Evolutionary conservation across 2,113 vertebrate genomes (phyloP).

Genomic region (Corythaeola cristata): DNA sequence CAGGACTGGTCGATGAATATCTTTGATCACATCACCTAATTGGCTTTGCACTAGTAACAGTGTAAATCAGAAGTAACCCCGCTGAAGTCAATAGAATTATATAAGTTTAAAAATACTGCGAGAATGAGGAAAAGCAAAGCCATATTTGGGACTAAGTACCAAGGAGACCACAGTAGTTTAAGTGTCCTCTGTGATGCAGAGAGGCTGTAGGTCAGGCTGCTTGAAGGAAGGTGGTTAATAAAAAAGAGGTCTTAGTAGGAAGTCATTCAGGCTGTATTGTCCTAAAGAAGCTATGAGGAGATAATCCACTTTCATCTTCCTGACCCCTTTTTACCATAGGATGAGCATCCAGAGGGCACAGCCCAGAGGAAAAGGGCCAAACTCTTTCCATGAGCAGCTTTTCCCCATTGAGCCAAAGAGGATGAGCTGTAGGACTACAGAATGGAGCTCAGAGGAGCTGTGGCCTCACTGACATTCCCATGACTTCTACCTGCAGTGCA

Average conservation of each 20-base stretch:
- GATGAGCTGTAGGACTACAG: accelerated
- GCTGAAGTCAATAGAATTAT: neutral
- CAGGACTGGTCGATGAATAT: neutral
- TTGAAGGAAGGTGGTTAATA: neutral
- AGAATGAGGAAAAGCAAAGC: neutral
- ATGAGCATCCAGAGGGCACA: neutral
- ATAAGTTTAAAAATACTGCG: neutral
- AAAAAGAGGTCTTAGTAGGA: neutral
- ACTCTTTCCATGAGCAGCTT: neutral
- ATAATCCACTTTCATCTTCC: neutral
- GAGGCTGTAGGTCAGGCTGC: neutral
- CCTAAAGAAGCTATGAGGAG: neutral
- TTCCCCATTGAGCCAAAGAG: neutral
- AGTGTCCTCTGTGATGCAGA: neutral
- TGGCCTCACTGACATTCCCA: neutral
- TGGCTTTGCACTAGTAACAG: neutral
- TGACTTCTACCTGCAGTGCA: neutral
- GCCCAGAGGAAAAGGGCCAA: neutral
- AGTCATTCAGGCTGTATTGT: neutral
- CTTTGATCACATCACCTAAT: neutral
- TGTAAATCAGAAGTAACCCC: neutral
- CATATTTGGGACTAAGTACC: neutral
- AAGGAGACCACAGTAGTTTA: neutral
- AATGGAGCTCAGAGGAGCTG: neutral
- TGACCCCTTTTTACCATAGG: neutral